Evolutionary conservation across 2,888 invertebrate genomes (phyloP).

Genomic region (Leucophora obtusa): DNA sequence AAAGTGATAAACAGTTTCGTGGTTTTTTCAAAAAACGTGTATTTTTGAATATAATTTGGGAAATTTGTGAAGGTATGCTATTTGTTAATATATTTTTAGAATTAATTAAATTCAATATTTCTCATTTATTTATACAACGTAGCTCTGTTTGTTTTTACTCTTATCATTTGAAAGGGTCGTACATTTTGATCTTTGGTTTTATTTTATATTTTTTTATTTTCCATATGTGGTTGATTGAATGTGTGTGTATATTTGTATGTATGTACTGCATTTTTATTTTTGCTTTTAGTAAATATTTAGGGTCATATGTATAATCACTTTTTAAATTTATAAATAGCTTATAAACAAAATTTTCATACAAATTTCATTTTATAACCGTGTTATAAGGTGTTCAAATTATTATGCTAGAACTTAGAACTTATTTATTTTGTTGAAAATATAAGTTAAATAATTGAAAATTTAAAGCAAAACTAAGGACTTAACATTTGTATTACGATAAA

Average conservation of each 20-base stretch:
- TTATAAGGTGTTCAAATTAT: too few relatives aligned
- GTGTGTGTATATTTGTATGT: too few relatives aligned
- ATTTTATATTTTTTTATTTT: slow-evolving; percentile 25
- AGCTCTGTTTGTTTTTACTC: slow-evolving; percentile 21
- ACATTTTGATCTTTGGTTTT: slow-evolving; percentile 54
- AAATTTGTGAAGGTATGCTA: slow-evolving; percentile 46
- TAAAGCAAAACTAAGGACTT: too few relatives aligned
- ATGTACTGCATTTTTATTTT: too few relatives aligned
- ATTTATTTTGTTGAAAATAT: too few relatives aligned
- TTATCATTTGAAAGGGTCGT: slow-evolving; percentile 53
- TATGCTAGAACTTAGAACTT: too few relatives aligned
- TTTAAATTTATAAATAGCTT: too few relatives aligned
- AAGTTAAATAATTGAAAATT: too few relatives aligned
- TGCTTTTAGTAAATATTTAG: not conserved
- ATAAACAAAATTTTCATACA: too few relatives aligned
- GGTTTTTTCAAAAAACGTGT: slow-evolving; percentile 18
- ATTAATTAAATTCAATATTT: not conserved
- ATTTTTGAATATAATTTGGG: slow-evolving; percentile 32
- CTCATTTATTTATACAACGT: not conserved
- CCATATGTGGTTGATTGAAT: not conserved
- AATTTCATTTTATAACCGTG: too few relatives aligned
- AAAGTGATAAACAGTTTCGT: slow-evolving; percentile 19
- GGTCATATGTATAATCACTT: too few relatives aligned
- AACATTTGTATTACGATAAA: too few relatives aligned
- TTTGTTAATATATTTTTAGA: not conserved